phyloP scores from a whole-genome alignment of 64 coral and sea anemone species.

The Pachyseris speciosa region DNA sequence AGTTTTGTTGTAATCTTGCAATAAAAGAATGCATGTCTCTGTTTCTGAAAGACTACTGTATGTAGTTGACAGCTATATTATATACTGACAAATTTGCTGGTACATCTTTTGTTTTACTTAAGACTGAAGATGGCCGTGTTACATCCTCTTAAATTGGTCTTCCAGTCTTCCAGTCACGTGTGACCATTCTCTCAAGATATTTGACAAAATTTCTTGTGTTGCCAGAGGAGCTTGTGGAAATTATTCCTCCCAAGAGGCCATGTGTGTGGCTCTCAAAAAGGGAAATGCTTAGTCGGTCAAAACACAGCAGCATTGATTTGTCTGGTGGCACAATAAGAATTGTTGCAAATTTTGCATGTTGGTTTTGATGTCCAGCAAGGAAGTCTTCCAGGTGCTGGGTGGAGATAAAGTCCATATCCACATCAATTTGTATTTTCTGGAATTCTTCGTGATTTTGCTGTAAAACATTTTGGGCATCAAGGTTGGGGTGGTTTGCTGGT shows the following conservation, averaged over 20 bases:
- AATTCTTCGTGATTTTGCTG: background rate
- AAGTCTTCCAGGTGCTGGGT: background rate
- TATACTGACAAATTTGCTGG: background rate
- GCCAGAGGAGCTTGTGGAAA: background rate
- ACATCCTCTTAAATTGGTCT: background rate
- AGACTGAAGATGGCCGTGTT: background rate
- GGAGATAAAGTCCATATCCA: slow-evolving; percentile 15
- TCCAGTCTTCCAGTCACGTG: background rate
- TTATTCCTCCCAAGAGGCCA: slow-evolving; percentile 7
- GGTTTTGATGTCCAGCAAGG: slow-evolving; percentile 12
- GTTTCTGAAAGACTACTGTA: too few species aligned
- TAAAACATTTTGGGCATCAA: background rate
- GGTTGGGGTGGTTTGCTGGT: slow-evolving; percentile 21
- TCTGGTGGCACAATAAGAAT: slow-evolving; percentile 50
- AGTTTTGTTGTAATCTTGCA: too few species aligned
- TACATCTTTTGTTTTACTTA: background rate
- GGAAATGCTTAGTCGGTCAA: background rate
- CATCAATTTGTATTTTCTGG: background rate
- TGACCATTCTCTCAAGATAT: background rate
- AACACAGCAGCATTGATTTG: slow-evolving; percentile 47
- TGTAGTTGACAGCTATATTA: too few species aligned
- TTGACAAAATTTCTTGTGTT: background rate
- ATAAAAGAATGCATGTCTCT: too few species aligned
- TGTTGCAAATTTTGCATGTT: slow-evolving; percentile 9
- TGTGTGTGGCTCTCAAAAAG: slow-evolving; percentile 47